Conservation (phyloP, 2,113 vertebrate species). For the zebrafish (Danio rerio) region DNA sequence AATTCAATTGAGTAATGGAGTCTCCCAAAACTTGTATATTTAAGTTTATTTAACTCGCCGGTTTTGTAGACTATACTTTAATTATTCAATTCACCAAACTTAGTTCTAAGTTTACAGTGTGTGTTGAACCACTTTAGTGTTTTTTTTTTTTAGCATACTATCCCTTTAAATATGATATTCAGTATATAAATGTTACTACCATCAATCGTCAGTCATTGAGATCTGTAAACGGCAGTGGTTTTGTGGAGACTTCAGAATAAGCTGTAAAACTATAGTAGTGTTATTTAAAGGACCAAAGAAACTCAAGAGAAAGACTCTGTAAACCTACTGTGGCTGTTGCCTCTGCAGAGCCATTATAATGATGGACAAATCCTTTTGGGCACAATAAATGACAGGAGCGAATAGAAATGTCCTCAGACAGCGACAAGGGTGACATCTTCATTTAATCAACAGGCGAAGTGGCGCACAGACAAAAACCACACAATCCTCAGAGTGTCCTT, state of each 20-base stretch:
- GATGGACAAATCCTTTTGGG: conserved; percentile 66
- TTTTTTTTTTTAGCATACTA: too few relatives aligned
- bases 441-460: conserved; percentile 37
- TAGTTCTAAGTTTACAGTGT: too few relatives aligned
- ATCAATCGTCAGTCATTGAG: background rate
- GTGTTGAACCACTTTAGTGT: too few relatives aligned
- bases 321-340: conserved; percentile 24
- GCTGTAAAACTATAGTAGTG: background rate
- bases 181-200: background rate
- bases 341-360: conserved; percentile 61
- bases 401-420: conserved; percentile 60
- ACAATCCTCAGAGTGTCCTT: background rate
- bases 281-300: conserved; percentile 20
- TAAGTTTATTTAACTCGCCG: too few relatives aligned
- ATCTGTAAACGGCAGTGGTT: background rate
- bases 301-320: conserved; percentile 11
- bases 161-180: too few relatives aligned
- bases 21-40: too few relatives aligned
- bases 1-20: too few relatives aligned
- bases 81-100: too few relatives aligned
- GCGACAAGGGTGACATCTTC: conserved; percentile 62
- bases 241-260: background rate
- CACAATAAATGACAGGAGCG: conserved; percentile 61
- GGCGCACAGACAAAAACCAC: background rate
- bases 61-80: too few relatives aligned